Evolutionary conservation across 2,888 invertebrate genomes (phyloP), one percentile per base, ranked within the genome.

Genomic region (Cetonia aurata): DNA sequence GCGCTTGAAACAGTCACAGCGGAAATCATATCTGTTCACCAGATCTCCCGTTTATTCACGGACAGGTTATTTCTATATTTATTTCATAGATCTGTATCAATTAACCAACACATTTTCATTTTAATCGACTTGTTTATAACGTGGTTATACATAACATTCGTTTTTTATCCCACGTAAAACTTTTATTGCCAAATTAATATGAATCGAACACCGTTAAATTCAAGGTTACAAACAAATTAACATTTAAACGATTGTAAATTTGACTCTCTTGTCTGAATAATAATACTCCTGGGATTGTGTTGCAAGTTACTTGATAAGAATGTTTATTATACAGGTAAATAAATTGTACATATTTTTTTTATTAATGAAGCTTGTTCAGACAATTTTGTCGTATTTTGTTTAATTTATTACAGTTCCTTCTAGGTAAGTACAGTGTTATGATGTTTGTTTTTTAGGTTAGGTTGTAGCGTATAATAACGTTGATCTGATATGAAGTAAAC

Each of bases 181-280:
- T 50, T 57, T 65, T 65, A 65, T 50, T 65, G 50, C 50, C 62
- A 48, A 50, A 65, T 65, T 65, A 65, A 65, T 65, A 50, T 48
- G 50, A 65, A 41, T 65, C 62, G 62, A 65, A 50, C 41, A 37
- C 12, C 50, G 37, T 65, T 65, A 50, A 48, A 50, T 13, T 46
- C 62, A 65, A 65, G 62, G 62, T 37, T 65, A 50, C 50, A 37
- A 50, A 50, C 62, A 50, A 50, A 65, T 65, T 65, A 65, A 37
- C 62, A 65, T 65, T 46, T 65, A 65, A 65, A 65, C 50, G 62
- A 17, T 65, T 33, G 62, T 65, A 65, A 65, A 50, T 65, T 65
- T 46, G 37, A 8, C 12, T 62, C 19, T 19, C 37, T 37, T 37
- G 46, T 3, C 37, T 15, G 62, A 50, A 65, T 65, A 50, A 50